phyloP scores from a whole-genome alignment of 1,140 invertebrate species.

The Polyergus mexicanus region DNA sequence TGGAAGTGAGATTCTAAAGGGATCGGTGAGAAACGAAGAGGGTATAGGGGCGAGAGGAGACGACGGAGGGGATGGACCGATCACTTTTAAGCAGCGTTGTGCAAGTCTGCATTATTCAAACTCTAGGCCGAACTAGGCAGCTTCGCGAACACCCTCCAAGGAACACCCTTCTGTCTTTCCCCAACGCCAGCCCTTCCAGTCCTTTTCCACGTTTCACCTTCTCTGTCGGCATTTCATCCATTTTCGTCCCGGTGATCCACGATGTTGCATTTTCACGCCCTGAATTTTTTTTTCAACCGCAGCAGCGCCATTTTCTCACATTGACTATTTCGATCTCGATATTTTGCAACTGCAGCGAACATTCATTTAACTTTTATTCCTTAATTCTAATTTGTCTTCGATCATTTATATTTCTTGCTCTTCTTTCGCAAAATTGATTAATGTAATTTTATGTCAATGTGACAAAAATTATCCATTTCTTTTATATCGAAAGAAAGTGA shows the following conservation, averaged over 20 bases:
- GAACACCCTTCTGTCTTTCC: slow-evolving; percentile 67
- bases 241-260: slow-evolving; percentile 60
- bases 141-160: slow-evolving; percentile 56
- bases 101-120: slow-evolving; percentile 86
- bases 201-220: slow-evolving; percentile 48
- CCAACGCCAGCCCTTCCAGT: slow-evolving; percentile 43
- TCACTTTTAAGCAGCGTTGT: slow-evolving; percentile 84
- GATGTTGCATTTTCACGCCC: neutral
- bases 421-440: neutral
- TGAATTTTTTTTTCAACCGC: slow-evolving; percentile 13
- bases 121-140: slow-evolving; percentile 71
- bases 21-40: slow-evolving; percentile 45
- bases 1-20: slow-evolving; percentile 69
- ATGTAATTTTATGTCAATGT: neutral
- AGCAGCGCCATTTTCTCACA: neutral
- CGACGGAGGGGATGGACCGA: slow-evolving; percentile 74
- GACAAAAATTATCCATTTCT: neutral
- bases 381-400: neutral
- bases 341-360: neutral
- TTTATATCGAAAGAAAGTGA: neutral
- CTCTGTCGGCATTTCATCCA: slow-evolving; percentile 52
- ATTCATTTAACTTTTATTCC: neutral
- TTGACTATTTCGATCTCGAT: neutral
- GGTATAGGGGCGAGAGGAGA: slow-evolving; percentile 25
- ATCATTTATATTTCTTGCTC: too few relatives aligned